These are phyloP conservation scores for Bombus fervidus DNA, from an alignment of 1,140 invertebrate genomes.

Conservation along the genomic window DNA sequence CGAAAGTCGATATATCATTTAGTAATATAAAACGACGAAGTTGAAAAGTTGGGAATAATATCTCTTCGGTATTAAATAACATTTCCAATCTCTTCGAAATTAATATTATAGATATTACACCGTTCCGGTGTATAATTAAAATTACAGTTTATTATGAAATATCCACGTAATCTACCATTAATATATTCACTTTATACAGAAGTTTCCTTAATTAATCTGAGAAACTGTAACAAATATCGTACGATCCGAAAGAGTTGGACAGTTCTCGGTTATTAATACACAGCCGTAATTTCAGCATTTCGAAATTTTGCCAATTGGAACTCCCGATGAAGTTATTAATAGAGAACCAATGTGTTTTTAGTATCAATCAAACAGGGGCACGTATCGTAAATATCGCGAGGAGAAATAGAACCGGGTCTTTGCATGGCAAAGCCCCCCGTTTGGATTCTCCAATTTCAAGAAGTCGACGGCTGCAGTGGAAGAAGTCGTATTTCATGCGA, in stretches of 20 bases:
- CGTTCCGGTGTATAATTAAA: too few species aligned
- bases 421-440: background rate
- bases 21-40: too few species aligned
- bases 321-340: background rate
- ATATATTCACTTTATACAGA: background rate
- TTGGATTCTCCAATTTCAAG: slow-evolving; percentile 29
- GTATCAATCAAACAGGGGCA: background rate
- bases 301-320: background rate
- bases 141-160: background rate
- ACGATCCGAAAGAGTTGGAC: background rate
- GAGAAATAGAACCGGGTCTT: background rate
- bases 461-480: slow-evolving; percentile 12
- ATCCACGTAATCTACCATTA: background rate
- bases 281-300: background rate
- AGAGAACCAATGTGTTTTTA: background rate
- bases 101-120: background rate
- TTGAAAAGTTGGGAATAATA: too few species aligned
- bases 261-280: background rate
- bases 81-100: background rate
- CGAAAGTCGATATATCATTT: too few species aligned
- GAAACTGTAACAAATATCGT: background rate
- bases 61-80: too few species aligned
- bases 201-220: background rate
- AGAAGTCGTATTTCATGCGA: slow-evolving; percentile 62
- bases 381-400: background rate